Percentiles rank a stretch among this genome's conserved stretches.
These are phyloP conservation scores for Drosophila lacteicornis DNA, from an alignment of 1,140 invertebrate species.

Conservation along the genomic window DNA sequence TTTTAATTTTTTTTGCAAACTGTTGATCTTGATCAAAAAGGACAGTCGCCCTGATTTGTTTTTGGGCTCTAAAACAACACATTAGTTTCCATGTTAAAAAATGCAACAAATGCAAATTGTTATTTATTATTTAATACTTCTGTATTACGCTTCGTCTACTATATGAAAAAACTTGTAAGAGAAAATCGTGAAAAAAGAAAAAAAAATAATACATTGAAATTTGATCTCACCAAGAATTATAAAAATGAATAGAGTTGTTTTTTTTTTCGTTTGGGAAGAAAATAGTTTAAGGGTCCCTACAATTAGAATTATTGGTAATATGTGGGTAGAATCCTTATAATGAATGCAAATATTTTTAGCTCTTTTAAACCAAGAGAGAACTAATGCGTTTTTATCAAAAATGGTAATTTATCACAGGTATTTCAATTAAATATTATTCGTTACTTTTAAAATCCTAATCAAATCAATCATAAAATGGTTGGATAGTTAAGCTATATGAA, in stretches of 20 bases:
- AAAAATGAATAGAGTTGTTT: background rate
- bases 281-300: background rate
- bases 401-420: background rate
- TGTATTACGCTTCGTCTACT: constrained; percentile 69
- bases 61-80: constrained; percentile 57
- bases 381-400: background rate
- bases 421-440: background rate
- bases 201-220: constrained; percentile 75
- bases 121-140: constrained; percentile 80
- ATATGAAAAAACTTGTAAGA: constrained; percentile 67
- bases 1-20: constrained; percentile 68
- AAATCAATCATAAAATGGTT: no score
- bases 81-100: constrained; percentile 74
- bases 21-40: constrained; percentile 70
- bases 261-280: background rate
- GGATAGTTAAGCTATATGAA: no score
- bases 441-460: background rate
- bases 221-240: constrained; percentile 75
- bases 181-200: constrained; percentile 65
- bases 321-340: background rate
- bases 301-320: background rate
- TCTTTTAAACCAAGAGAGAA: background rate
- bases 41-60: constrained; percentile 54
- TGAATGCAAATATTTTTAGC: no score
- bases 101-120: constrained; percentile 80